Evolutionary conservation across 2,797 vertebrate species (phyloP).

Genomic region (Trachops cirrhosus): DNA sequence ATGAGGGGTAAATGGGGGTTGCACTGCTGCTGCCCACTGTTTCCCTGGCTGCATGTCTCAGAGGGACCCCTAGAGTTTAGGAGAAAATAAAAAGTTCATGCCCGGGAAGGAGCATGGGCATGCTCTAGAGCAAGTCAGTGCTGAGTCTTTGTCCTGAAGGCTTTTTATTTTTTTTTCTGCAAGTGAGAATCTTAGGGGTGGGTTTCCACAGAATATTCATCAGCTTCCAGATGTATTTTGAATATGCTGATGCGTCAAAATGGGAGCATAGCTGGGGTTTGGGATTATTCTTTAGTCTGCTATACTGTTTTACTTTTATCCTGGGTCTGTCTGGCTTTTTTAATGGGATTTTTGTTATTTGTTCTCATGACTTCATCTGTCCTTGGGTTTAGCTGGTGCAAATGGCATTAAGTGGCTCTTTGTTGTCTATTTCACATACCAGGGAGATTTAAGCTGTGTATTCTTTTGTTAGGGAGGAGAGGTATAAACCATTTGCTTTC

Average conservation of each 20-base stretch:
- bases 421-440: not conserved
- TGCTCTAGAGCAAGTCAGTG: too few relatives aligned
- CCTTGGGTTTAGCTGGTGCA: not conserved
- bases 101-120: too few relatives aligned
- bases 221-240: not conserved
- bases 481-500: not conserved
- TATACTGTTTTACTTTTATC: not conserved
- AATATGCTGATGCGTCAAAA: not conserved
- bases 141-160: too few relatives aligned
- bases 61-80: too few relatives aligned
- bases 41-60: too few relatives aligned
- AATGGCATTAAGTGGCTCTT: not conserved
- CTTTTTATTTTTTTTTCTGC: too few relatives aligned
- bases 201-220: not conserved
- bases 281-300: not conserved
- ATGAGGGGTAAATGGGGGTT: too few relatives aligned
- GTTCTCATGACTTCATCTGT: not conserved
- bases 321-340: not conserved
- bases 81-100: too few relatives aligned
- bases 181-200: too few relatives aligned
- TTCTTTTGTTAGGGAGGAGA: not conserved
- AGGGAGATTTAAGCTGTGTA: not conserved
- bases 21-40: too few relatives aligned
- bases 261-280: not conserved
- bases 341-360: not conserved